Conservation (phyloP, 2,888 invertebrate genomes). For the Hololepta plana region DNA sequence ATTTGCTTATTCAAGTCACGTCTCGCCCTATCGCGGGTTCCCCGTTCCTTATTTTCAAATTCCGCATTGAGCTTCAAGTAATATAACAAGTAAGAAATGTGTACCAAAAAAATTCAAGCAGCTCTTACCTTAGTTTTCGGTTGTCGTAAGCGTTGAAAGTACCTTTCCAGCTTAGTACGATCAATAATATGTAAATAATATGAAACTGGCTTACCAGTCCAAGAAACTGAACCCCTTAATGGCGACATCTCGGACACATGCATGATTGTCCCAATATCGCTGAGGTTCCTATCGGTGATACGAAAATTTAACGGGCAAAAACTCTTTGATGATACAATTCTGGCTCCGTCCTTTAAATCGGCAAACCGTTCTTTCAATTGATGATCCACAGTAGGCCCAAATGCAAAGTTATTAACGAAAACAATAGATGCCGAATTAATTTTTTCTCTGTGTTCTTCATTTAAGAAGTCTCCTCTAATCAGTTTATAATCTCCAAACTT, state of each 20-base stretch:
- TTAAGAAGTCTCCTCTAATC: constrained; percentile 88
- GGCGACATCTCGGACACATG: constrained; percentile 95
- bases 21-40: constrained; percentile 29
- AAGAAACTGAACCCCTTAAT: constrained; percentile 87
- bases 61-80: neutral
- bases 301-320: constrained; percentile 98
- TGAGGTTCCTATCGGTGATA: constrained; percentile 92
- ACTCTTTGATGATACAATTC: constrained; percentile 95
- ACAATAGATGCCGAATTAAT: constrained; percentile 89
- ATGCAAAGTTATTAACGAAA: constrained; percentile 99
- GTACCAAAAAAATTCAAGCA: too few relatives aligned
- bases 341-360: constrained; percentile 85
- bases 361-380: constrained; percentile 92
- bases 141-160: constrained; percentile 88
- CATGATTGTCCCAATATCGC: constrained; percentile 98
- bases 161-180: constrained; percentile 89
- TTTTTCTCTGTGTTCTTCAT: constrained; percentile 81
- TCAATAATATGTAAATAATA: constrained; percentile 98
- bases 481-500: constrained; percentile 79
- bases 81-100: too few relatives aligned
- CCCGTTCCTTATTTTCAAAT: constrained; percentile 13
- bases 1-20: constrained; percentile 33
- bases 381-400: constrained; percentile 94
- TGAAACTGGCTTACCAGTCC: constrained; percentile 97
- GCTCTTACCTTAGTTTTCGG: constrained; percentile 65